Evolutionary conservation across 2,888 invertebrate genomes (phyloP), one percentile per base, ranked within the genome.

Genomic region (Chymomyza fuscimana): DNA sequence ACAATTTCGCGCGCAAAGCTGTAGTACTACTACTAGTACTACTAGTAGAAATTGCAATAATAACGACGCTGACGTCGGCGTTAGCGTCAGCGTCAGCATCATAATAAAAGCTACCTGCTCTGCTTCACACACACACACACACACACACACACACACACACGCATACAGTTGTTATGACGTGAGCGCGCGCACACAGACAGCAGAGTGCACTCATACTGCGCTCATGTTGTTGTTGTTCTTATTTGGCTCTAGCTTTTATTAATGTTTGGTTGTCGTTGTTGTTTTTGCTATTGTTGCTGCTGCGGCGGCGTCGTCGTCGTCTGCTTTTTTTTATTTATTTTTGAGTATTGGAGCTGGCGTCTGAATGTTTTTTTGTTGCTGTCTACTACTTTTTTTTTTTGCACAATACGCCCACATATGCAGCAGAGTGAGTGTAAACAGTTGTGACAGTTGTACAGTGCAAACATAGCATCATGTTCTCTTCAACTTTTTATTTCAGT

Each of bases 1-100:
- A 29, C 72, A 69, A 58, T 76, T 73, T 74, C 72, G 72, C 81
- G 76, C 81, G 80, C 63, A 80, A 76, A 70, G 67, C 68, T 73
- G 58, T n/a, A n/a, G n/a, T n/a, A n/a, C n/a, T n/a, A n/a, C n/a
- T n/a, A n/a, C n/a, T n/a, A n/a, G n/a, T n/a, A 32, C 59, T 29
- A 6, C 19, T 63, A 3, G n/a, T 60, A 19, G 12, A 16, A 54
- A 54, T 54, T 54, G 54, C 19, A 22, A 22, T 5, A 10, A 16
- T 7, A 54, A 16, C 54, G n/a, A 19, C 54, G 32, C 32, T 32
- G 25, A 25, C 25, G 25, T 4, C 4, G 25, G 4, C 25, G 25
- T 25, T 0, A 4, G 25, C 25, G 25, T 25, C 2, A 25, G 25
- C 25, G 22, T 15, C 46, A 46, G 59, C 50, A 61, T 67, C 63